phyloP scores from a whole-genome alignment of 2,797 vertebrate genomes.

The Antrozous pallidus region DNA sequence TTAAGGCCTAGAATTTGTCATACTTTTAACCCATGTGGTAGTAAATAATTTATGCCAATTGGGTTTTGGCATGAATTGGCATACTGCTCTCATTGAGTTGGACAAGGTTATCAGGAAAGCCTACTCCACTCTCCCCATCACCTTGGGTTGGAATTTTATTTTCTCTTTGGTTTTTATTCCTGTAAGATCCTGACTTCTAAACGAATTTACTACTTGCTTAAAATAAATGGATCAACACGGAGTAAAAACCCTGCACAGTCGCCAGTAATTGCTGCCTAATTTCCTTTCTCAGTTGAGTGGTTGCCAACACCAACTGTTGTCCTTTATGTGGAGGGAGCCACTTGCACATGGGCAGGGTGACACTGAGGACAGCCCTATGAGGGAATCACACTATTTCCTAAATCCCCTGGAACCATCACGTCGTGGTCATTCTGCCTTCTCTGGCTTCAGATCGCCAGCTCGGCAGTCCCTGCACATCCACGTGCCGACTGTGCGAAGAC shows the following conservation, averaged over 20 bases:
- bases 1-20: background rate
- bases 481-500: rapidly evolving
- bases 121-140: background rate
- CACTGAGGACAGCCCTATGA: background rate
- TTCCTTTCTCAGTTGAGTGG: conserved; percentile 79
- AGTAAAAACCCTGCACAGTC: conserved; percentile 65
- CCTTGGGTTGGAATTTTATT: background rate
- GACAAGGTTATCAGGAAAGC: background rate
- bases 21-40: background rate
- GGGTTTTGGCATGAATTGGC: background rate
- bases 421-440: background rate
- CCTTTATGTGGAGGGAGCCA: background rate
- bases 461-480: background rate
- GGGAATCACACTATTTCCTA: background rate
- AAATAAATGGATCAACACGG: conserved; percentile 67
- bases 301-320: conserved; percentile 9
- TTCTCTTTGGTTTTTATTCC: background rate
- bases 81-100: background rate
- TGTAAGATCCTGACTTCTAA: conserved; percentile 9
- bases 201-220: conserved; percentile 47
- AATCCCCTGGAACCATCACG: background rate
- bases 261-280: conserved; percentile 75
- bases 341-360: background rate
- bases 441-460: background rate
- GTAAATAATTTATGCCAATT: background rate